Percentiles rank a stretch among this genome's conserved stretches.
Evolutionary conservation across 2,888 invertebrate species (phyloP).

Genomic region (Chrysodeixis includens): DNA sequence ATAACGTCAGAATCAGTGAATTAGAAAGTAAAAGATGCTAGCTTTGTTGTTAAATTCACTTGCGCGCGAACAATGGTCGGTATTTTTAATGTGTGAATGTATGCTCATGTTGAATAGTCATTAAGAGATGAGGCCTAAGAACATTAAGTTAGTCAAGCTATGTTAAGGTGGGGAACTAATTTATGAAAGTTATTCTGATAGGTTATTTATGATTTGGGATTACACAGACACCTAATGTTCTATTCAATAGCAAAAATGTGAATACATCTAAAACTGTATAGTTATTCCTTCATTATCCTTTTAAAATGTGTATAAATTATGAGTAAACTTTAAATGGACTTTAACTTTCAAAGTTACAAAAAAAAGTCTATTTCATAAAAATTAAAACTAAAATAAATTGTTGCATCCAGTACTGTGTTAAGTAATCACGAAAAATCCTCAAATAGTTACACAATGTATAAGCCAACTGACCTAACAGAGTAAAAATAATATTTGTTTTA

Average conservation of each 20-base stretch:
- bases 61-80: slow-evolving; percentile 43
- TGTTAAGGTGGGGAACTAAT: too few relatives aligned
- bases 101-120: slow-evolving; percentile 2
- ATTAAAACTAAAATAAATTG: not conserved
- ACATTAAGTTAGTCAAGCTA: not conserved
- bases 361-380: not conserved
- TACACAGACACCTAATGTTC: not conserved
- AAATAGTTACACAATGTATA: not conserved
- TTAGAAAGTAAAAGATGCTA: slow-evolving; percentile 48
- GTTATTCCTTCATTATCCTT: too few relatives aligned
- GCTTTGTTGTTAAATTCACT: slow-evolving; percentile 45
- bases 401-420: not conserved
- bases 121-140: slow-evolving; percentile 1
- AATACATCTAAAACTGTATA: too few relatives aligned
- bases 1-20: slow-evolving; percentile 6
- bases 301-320: too few relatives aligned
- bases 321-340: too few relatives aligned
- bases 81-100: slow-evolving; percentile 41
- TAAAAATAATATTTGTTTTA: not conserved
- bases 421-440: not conserved
- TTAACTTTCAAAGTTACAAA: not conserved
- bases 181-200: not conserved
- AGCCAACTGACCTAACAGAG: not conserved
- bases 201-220: not conserved
- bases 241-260: too few relatives aligned